These are phyloP conservation scores for Natrix natrix DNA, from an alignment of 2,797 vertebrate species.

Conservation along the genomic window DNA sequence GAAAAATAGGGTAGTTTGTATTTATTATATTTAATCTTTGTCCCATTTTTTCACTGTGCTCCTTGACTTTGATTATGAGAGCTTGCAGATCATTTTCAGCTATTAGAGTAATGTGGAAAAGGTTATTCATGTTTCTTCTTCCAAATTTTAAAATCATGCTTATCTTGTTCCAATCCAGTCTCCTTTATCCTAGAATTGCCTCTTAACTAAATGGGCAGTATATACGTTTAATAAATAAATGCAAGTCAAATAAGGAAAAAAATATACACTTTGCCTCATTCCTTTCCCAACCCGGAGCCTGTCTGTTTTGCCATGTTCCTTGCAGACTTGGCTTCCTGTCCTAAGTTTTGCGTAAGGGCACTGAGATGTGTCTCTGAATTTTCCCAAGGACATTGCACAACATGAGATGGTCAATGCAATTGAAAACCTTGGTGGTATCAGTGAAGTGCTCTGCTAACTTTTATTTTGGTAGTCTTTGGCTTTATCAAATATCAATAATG, in stretches of 20 bases:
- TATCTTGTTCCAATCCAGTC: background rate
- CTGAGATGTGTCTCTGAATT: background rate
- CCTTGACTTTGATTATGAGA: background rate
- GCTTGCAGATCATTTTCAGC: background rate
- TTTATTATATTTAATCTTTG: background rate
- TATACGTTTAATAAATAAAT: background rate
- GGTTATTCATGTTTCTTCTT: background rate
- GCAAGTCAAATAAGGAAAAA: background rate
- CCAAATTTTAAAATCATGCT: background rate
- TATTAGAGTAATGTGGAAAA: background rate
- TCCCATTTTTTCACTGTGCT: background rate
- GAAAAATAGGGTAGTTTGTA: background rate
- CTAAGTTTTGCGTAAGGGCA: background rate
- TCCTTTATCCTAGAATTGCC: background rate
- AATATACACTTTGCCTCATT: background rate
- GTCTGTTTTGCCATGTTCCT: background rate
- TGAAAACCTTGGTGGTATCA: background rate
- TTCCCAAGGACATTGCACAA: background rate
- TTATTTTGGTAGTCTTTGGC: background rate
- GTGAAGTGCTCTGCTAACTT: background rate
- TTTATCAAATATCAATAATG: background rate
- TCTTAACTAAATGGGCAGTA: background rate
- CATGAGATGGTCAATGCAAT: background rate
- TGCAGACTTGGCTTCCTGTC: background rate
- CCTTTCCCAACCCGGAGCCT: background rate